Base-by-base conservation (phyloP, 1,140 invertebrate species). In the Littorina saxatilis region DNA sequence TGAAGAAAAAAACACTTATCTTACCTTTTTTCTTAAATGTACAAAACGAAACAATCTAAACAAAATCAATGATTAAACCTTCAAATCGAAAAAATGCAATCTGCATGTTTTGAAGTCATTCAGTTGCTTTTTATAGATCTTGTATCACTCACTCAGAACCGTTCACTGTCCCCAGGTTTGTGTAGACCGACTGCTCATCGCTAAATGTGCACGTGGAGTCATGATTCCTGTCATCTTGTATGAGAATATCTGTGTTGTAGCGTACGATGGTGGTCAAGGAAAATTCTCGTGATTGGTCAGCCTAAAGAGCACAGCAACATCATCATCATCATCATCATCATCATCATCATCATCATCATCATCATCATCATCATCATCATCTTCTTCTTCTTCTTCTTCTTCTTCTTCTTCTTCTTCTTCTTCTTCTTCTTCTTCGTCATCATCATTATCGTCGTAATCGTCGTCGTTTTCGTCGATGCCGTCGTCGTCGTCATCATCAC, bases 361-460 rank as follows among this genome's bases (percentile, higher is more conserved):
- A 52, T 27, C n/a, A 75, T 55, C 27, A 32, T 32, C 27, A 2
- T 68, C 2, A 68, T 68, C 2, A 68, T 68, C 2, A 68, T 68
- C 63, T 66, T 66, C 7, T 66, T 66, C n/a, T 66, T 66, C n/a
- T 66, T 66, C n/a, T 66, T 66, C n/a, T 66, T 66, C n/a, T n/a
- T 66, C 7, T 66, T 66, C 9, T 66, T n/a, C 9, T 66, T n/a
- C 9, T 66, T n/a, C 9, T 66, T n/a, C 9, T 66, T 11, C 13
- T 66, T 9, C 13, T 11, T 66, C 13, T 9, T 66, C 13, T n/a
- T n/a, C n/a, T n/a, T n/a, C n/a, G n/a, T n/a, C n/a, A n/a, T n/a
- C n/a, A n/a, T n/a, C n/a, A n/a, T n/a, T n/a, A n/a, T n/a, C n/a
- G n/a, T n/a, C n/a, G n/a, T n/a, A n/a, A n/a, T n/a, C n/a, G n/a